Evolutionary conservation across 1,140 invertebrate genomes (phyloP), one percentile per base, ranked within the genome.

Genomic region (Nautilus pompilius): DNA sequence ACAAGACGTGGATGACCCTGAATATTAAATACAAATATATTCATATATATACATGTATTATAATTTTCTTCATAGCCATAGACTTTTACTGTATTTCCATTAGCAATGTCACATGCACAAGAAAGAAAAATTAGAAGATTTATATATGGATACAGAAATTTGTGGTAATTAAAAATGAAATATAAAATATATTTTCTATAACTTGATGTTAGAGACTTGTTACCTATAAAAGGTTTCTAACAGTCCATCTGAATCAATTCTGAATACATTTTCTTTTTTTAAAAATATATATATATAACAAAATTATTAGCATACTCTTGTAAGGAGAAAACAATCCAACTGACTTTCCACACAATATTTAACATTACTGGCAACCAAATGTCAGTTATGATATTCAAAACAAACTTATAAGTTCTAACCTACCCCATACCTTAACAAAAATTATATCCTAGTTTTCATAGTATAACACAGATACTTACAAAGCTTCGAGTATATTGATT

Each of bases 1-100:
- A 98, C 91, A 34, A 99, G 83, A 63, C 94, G 87, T 28, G 91
- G 90, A 85, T 98, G 95, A 46, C 96, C 96, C 93, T 96, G 77
- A n/a, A 86, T 85, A 64, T 65, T 29, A 59, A 72, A n/a, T 63
- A 54, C 34, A 29, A 60, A 26, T 24, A 33, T 41, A 58, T 48
- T 15, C 15, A 22, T 45, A 30, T 30, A 20, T 17, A 62, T 5
- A 46, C 17, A 28, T 2, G 6, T 2, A 1, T 20, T n/a, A 15
- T 10, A 53, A 20, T 28, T 32, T 45, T 28, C 2, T 55, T 56
- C 29, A 32, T 17, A 22, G 6, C 46, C 17, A 65, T 22, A 24
- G 58, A 28, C n/a, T 45, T 32, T 60, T 13, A 15, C 46, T 57
- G 20, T 28, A 58, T 24, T 32, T 20, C 10, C 34, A 26, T 58